Conservation (phyloP, 2,888 invertebrate species). For the Scaptomyza cyrtandrae region DNA sequence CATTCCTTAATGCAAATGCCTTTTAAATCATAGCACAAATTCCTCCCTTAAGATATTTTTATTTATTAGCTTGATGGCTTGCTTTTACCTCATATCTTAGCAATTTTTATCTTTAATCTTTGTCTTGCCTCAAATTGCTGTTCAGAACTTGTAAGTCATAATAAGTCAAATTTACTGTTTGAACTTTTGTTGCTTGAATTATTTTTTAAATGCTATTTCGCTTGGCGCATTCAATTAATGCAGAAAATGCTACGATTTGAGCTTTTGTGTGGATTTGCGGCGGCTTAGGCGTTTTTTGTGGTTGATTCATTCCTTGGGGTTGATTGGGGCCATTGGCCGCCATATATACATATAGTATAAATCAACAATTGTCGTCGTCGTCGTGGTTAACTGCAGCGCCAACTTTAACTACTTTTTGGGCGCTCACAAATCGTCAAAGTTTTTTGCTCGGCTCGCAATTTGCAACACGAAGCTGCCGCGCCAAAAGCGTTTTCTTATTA, state of each 20-base stretch:
- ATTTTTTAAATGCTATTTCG: not conserved
- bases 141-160: too few relatives aligned
- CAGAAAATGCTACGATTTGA: constrained; percentile 16
- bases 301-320: not conserved
- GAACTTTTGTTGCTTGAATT: too few relatives aligned
- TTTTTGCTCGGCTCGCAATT: constrained; percentile 62
- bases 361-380: constrained; percentile 22
- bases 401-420: constrained; percentile 67
- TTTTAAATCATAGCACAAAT: not conserved
- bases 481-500: constrained; percentile 55
- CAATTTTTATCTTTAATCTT: too few relatives aligned
- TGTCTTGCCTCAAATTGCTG: too few relatives aligned
- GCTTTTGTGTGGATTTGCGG: not conserved
- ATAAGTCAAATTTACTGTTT: too few relatives aligned
- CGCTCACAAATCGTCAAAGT: constrained; percentile 69
- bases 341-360: constrained; percentile 1
- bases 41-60: too few relatives aligned
- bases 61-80: too few relatives aligned
- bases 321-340: constrained; percentile 52
- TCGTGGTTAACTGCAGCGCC: constrained; percentile 53
- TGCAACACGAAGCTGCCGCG: constrained; percentile 66
- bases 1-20: not conserved
- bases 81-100: too few relatives aligned
- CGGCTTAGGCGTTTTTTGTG: not conserved
- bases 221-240: constrained; percentile 38